These are phyloP conservation scores for Sminthurides aquaticus DNA, from an alignment of 2,888 invertebrate genomes.

Conservation along the genomic window DNA sequence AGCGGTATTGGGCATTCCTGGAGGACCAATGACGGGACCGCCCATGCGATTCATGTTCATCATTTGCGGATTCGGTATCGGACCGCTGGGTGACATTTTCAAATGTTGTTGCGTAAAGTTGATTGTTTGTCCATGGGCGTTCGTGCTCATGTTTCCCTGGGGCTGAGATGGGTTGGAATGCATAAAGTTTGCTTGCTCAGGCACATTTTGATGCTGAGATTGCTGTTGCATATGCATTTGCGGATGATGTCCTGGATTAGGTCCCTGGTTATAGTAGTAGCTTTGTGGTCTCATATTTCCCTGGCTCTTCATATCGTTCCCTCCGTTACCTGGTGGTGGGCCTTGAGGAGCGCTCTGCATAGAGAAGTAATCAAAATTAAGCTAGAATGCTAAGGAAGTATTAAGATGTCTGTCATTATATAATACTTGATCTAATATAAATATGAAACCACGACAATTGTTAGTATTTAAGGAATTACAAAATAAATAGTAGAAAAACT, in stretches of 20 bases:
- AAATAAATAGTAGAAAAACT: too few relatives aligned
- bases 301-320: neutral
- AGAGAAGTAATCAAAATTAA: too few relatives aligned
- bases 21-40: slow-evolving; percentile 6
- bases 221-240: slow-evolving; percentile 13
- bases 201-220: slow-evolving; percentile 2
- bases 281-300: slow-evolving; percentile 8
- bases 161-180: slow-evolving; percentile 12
- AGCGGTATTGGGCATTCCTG: neutral
- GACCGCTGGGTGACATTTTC: slow-evolving; percentile 32
- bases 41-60: slow-evolving; percentile 30
- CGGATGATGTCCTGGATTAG: slow-evolving; percentile 15
- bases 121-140: slow-evolving; percentile 39
- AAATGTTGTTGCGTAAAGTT: slow-evolving; percentile 43
- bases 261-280: slow-evolving; percentile 11
- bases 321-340: neutral
- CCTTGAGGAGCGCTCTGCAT: slow-evolving; percentile 1
- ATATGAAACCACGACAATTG: too few relatives aligned
- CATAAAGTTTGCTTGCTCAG: slow-evolving; percentile 10
- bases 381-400: too few relatives aligned
- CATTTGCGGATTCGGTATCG: slow-evolving; percentile 16
- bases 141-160: slow-evolving; percentile 9
- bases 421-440: too few relatives aligned
- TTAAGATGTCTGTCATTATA: too few relatives aligned
- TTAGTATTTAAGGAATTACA: too few relatives aligned